phyloP scores from a whole-genome alignment of 2,797 vertebrate species.

The Cephalopachus bancanus region DNA sequence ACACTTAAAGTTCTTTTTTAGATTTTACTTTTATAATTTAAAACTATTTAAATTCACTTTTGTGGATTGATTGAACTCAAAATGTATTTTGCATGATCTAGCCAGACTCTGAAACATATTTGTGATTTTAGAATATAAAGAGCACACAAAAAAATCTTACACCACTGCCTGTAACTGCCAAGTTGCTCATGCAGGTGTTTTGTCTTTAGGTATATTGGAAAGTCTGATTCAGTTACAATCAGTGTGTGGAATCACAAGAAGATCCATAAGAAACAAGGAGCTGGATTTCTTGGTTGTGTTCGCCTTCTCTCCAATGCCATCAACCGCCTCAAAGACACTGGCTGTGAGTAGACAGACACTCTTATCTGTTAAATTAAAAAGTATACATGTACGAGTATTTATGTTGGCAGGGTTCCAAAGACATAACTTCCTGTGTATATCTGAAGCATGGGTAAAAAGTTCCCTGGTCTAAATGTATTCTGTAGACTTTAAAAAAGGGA shows the following conservation, averaged over 20 bases:
- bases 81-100: conserved; percentile 23
- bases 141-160: conserved; percentile 40
- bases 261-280: conserved; percentile 99
- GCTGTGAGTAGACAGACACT: conserved; percentile 94
- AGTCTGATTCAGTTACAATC: conserved; percentile 98
- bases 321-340: conserved; percentile 99
- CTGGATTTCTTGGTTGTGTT: conserved; percentile 98
- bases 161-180: conserved; percentile 27
- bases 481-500: conserved; percentile 8
- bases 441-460: conserved; percentile 59
- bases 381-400: neutral
- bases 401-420: neutral
- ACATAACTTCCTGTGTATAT: neutral
- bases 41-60: conserved; percentile 21
- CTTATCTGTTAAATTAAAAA: conserved; percentile 54
- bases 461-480: conserved; percentile 66
- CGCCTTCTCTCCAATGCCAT: conserved; percentile 98
- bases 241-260: conserved; percentile 99
- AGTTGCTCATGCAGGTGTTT: conserved; percentile 61
- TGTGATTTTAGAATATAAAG: conserved; percentile 59
- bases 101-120: conserved; percentile 50
- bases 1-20: conserved; percentile 78
- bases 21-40: conserved; percentile 65
- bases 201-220: conserved; percentile 94
- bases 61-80: conserved; percentile 57